Percentiles rank a stretch among this genome's conserved stretches.
phyloP scores from a whole-genome alignment of 1,140 invertebrate genomes.

The Scaptomyza graminum region DNA sequence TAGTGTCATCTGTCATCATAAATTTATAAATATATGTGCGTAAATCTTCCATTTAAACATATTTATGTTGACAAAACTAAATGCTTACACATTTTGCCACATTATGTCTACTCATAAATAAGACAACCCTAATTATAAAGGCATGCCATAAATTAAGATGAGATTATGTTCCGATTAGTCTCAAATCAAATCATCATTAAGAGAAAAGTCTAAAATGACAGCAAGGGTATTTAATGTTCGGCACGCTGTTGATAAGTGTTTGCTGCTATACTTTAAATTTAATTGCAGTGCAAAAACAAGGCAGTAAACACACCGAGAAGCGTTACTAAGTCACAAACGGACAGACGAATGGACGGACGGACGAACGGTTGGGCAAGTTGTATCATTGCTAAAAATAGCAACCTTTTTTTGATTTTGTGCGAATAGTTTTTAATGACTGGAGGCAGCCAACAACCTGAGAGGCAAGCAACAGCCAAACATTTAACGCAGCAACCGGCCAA shows the following conservation, averaged over 20 bases:
- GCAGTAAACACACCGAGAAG: conserved; percentile 66
- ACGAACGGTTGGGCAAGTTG: conserved; percentile 36
- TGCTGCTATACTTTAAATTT: conserved; percentile 52
- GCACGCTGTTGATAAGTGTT: conserved; percentile 4
- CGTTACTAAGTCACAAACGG: conserved; percentile 64
- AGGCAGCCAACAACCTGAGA: conserved; percentile 42
- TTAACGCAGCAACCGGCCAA: conserved; percentile 25
- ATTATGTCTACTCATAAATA: background rate
- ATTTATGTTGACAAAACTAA: conserved; percentile 1
- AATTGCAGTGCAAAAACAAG: conserved; percentile 69
- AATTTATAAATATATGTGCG: no score
- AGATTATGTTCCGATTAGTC: background rate
- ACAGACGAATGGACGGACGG: background rate
- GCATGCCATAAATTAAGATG: background rate
- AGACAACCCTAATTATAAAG: background rate
- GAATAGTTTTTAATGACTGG: conserved; percentile 55
- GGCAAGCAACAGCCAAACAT: background rate
- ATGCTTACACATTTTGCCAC: background rate
- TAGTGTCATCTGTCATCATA: no score
- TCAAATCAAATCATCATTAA: no score
- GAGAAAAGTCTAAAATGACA: background rate
- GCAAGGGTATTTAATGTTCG: conserved; percentile 22
- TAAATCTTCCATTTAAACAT: background rate
- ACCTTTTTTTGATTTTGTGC: conserved; percentile 56
- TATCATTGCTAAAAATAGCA: conserved; percentile 79